Evolutionary conservation across 1,140 invertebrate genomes (phyloP), one percentile per base, ranked within the genome.

Genomic region (Asobara japonica): DNA sequence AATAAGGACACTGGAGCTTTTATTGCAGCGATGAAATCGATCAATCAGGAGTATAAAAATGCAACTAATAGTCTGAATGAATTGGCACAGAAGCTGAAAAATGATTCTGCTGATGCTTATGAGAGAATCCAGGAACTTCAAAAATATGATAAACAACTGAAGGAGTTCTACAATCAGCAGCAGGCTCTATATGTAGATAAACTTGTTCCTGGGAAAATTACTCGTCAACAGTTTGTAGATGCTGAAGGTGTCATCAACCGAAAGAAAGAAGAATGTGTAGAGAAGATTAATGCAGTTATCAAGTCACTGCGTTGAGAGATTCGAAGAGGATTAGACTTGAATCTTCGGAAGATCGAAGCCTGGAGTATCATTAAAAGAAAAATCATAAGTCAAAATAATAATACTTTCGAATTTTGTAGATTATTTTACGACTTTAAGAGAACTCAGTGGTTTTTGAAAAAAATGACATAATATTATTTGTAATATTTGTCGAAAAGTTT

Each of bases 101-200:
- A 84, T n/a, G 92, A 93, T 75, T 88, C 90, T 3, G 83, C 89
- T 20, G 92, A 93, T 75, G 82, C 90, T 66, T 89, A 89, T 69
- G 92, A 93, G 36, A 90, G 92, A 82, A 88, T 93, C 0, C 83
- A 82, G 64, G 92, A 93, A 70, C 80, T 93, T 11, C 92, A 93
- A 76, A 90, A 90, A 68, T 75, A 90, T 66, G 92, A 93, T 77
- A 87, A 87, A 76, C 74, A 81, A 1, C 75, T 90, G 22, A 89
- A 89, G 67, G 89, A 89, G 60, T 61, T 89, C 5, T 89, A 89
- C 70, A 84, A 83, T 69, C 87, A 89, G 48, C 88, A 89, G 20
- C 89, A 92, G 72, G 83, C 84, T 13, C 76, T 89, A 2, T 89
- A 90, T 69, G 88, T 91, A 48, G 93, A 94, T 65, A 93, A 92